phyloP scores from a whole-genome alignment of 2,888 invertebrate genomes.

The Aleiodes leptofemur region DNA sequence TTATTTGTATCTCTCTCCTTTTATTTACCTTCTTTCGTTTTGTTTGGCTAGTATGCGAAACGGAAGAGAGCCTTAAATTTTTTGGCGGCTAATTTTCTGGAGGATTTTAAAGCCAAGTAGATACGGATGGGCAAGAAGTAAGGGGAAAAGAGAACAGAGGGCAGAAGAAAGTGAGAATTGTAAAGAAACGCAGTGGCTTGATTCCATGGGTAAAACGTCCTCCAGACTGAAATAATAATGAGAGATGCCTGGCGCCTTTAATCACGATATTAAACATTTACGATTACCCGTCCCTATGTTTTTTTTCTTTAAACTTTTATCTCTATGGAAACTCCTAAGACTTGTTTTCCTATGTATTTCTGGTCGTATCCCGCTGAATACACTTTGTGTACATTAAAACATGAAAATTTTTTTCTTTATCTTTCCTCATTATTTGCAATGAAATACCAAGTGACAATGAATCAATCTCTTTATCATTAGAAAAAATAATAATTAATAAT shows the following conservation, averaged over 20 bases:
- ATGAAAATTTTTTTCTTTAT: constrained; percentile 45
- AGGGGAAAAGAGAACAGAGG: constrained; percentile 49
- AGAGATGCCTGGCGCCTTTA: constrained; percentile 74
- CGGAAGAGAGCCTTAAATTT: constrained; percentile 65
- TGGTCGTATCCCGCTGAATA: constrained; percentile 59
- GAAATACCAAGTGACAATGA: constrained; percentile 37
- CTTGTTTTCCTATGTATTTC: constrained; percentile 54
- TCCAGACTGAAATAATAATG: constrained; percentile 75
- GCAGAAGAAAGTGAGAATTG: constrained; percentile 67
- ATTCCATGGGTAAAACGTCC: constrained; percentile 66
- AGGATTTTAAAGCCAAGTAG: constrained; percentile 64
- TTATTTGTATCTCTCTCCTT: constrained; percentile 37
- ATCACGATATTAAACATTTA: constrained; percentile 76
- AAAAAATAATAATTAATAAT: neutral
- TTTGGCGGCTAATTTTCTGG: constrained; percentile 72
- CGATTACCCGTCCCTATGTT: constrained; percentile 64
- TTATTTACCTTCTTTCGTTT: constrained; percentile 41
- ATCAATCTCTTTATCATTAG: constrained; percentile 10
- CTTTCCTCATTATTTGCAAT: constrained; percentile 53
- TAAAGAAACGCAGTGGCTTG: constrained; percentile 64
- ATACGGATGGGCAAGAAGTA: constrained; percentile 25
- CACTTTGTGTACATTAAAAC: constrained; percentile 39
- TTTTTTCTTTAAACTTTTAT: constrained; percentile 45
- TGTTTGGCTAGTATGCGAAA: constrained; percentile 49
- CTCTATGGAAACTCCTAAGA: constrained; percentile 39